These are phyloP conservation scores for Pegoplata infirma DNA, from an alignment of 2,888 invertebrate species.

Conservation along the genomic window DNA sequence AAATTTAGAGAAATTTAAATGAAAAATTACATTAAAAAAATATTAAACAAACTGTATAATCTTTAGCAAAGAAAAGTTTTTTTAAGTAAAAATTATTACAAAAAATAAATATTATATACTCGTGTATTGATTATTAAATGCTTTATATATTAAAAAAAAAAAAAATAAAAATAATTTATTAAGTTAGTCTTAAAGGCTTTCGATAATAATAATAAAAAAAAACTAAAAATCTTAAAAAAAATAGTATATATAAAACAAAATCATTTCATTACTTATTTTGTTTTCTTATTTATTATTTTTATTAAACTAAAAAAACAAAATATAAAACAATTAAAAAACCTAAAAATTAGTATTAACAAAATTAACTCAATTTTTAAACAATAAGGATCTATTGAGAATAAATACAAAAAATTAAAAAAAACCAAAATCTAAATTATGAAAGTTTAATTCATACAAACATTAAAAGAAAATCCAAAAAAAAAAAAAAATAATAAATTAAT, in stretches of 20 bases:
- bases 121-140: conserved; percentile 28
- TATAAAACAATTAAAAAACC: background rate
- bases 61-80: conserved; percentile 27
- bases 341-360: conserved; percentile 20
- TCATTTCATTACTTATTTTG: background rate
- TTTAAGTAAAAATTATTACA: conserved; percentile 28
- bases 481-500: conserved; percentile 28
- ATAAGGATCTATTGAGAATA: conserved; percentile 48
- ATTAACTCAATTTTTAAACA: conserved; percentile 45
- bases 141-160: conserved; percentile 37
- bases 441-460: conserved; percentile 25
- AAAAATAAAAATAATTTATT: conserved; percentile 9
- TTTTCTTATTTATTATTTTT: conserved; percentile 16
- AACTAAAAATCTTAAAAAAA: background rate
- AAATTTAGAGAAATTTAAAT: conserved; percentile 49
- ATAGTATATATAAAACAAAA: background rate
- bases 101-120: conserved; percentile 29
- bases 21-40: too few relatives aligned
- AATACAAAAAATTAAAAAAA: conserved; percentile 21
- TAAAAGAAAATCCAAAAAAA: too few relatives aligned
- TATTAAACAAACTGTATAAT: conserved; percentile 28
- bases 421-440: conserved; percentile 24
- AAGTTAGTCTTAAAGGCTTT: conserved; percentile 49
- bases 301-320: conserved; percentile 4
- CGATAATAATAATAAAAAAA: conserved; percentile 26